phyloP scores from a whole-genome alignment of 2,888 invertebrate species.

The Pecten maximus region DNA sequence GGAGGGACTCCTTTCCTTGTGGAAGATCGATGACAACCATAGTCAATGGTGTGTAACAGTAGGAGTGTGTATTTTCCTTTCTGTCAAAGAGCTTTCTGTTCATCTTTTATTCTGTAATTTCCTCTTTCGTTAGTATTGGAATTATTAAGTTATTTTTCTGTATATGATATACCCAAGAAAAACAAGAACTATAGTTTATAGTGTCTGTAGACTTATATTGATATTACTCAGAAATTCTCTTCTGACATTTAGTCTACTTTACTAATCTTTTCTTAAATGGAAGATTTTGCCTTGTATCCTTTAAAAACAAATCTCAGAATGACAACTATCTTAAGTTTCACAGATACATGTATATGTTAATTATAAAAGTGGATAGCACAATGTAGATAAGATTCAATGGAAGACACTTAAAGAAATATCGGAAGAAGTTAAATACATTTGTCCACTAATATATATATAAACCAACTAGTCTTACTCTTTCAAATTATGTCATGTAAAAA shows the following conservation, averaged over 20 bases:
- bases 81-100: conserved; percentile 31
- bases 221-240: not conserved
- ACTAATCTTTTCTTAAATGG: not conserved
- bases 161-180: too few species aligned
- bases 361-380: too few species aligned
- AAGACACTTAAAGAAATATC: too few species aligned
- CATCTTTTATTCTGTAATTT: not conserved
- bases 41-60: not conserved
- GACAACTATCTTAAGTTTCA: too few species aligned
- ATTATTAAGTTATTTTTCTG: not conserved
- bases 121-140: not conserved
- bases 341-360: too few species aligned
- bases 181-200: too few species aligned
- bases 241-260: not conserved
- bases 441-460: too few species aligned
- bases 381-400: too few species aligned
- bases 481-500: too few species aligned
- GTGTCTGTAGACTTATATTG: not conserved
- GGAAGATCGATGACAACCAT: conserved; percentile 3
- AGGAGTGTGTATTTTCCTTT: not conserved
- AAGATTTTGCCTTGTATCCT: not conserved
- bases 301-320: too few species aligned
- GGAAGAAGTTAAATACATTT: too few species aligned
- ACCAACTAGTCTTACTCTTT: too few species aligned
- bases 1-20: not conserved